These are phyloP conservation scores for Cataglyphis livida DNA, from an alignment of 2,888 invertebrate species.

Conservation along the genomic window DNA sequence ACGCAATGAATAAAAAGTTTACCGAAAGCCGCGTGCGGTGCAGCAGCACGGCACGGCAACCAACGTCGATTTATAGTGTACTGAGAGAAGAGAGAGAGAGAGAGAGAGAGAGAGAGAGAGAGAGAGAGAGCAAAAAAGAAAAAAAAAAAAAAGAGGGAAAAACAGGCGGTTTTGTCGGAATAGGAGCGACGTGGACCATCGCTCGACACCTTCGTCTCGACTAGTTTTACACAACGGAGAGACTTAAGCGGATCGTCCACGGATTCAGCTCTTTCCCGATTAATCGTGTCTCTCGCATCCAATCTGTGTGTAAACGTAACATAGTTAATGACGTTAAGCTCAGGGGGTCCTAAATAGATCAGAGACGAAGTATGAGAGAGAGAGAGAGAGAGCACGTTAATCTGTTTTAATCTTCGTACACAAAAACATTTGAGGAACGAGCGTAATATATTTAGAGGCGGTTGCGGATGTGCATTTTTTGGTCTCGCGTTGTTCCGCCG, in stretches of 20 bases:
- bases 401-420: slow-evolving; percentile 28
- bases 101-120: background rate
- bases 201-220: slow-evolving; percentile 20
- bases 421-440: slow-evolving; percentile 23
- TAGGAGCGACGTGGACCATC: slow-evolving; percentile 10
- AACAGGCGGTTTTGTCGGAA: slow-evolving; percentile 36
- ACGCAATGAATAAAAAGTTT: slow-evolving; percentile 62
- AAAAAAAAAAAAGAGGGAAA: background rate
- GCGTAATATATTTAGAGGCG: slow-evolving; percentile 23
- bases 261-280: slow-evolving; percentile 24
- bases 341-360: background rate
- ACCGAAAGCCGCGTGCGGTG: slow-evolving; percentile 45
- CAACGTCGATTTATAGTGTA: slow-evolving; percentile 54
- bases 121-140: background rate
- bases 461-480: slow-evolving; percentile 30
- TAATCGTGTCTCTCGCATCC: slow-evolving; percentile 11
- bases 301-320: slow-evolving; percentile 1
- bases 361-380: background rate
- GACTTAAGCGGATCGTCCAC: slow-evolving; percentile 27
- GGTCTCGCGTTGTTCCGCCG: slow-evolving; percentile 17
- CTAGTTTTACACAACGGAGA: slow-evolving; percentile 34
- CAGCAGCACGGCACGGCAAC: slow-evolving; percentile 34
- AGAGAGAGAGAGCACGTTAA: background rate
- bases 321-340: slow-evolving; percentile 9
- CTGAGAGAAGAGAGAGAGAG: background rate